Evolutionary conservation across 1,140 invertebrate genomes (phyloP).

Genomic region (Danaus plexippus): DNA sequence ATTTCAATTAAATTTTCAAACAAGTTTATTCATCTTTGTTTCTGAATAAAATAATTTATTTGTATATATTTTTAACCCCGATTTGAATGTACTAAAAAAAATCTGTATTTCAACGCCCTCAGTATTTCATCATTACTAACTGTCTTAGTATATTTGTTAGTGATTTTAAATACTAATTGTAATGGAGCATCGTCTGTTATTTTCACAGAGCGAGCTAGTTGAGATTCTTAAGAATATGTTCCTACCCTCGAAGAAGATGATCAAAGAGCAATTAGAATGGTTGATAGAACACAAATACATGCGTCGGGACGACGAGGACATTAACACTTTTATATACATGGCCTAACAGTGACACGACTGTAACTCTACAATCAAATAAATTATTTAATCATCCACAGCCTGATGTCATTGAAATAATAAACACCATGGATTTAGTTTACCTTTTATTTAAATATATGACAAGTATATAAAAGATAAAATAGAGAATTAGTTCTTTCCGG

Average conservation of each 20-base stretch:
- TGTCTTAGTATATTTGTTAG: too few relatives aligned
- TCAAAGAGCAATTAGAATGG: conserved; percentile 99
- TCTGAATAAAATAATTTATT: too few relatives aligned
- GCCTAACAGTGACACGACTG: conserved; percentile 76
- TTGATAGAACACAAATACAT: conserved; percentile 99
- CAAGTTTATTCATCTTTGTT: too few relatives aligned
- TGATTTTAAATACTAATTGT: not conserved
- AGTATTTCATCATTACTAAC: too few relatives aligned
- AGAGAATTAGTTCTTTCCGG: conserved; percentile 67
- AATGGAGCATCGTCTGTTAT: conserved; percentile 7
- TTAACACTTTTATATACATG: conserved; percentile 98
- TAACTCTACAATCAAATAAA: conserved; percentile 56
- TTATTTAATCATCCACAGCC: conserved; percentile 40
- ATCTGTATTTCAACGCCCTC: too few relatives aligned
- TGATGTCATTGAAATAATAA: conserved; percentile 6
- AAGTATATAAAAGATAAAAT: conserved; percentile 43
- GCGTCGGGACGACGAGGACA: conserved; percentile 95
- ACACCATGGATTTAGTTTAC: conserved; percentile 9
- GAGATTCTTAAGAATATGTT: conserved; percentile 99
- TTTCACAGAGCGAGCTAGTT: conserved; percentile 87
- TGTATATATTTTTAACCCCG: too few relatives aligned
- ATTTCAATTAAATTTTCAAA: too few relatives aligned
- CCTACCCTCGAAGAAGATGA: conserved; percentile 98
- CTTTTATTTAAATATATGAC: conserved; percentile 20
- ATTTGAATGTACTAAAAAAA: too few relatives aligned